These are phyloP conservation scores for Telmatherina bonti DNA, from an alignment of 2,797 vertebrate genomes.

Conservation along the genomic window DNA sequence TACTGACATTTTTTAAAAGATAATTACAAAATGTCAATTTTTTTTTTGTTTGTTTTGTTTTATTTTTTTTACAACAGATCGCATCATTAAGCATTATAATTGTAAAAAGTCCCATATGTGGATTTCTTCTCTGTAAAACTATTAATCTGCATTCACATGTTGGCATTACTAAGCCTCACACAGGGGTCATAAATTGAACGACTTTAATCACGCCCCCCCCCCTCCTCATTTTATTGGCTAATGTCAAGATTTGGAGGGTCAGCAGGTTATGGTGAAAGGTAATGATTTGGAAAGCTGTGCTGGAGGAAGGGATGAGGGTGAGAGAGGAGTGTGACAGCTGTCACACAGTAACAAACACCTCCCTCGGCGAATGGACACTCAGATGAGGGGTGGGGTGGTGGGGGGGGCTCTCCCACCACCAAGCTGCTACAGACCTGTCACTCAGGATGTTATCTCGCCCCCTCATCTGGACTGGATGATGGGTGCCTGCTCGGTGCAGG, in stretches of 20 bases:
- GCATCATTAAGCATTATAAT: too few relatives aligned
- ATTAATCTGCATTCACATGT: too few relatives aligned
- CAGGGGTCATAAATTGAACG: not conserved
- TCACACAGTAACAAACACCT: constrained; percentile 70
- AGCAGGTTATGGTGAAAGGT: constrained; percentile 54
- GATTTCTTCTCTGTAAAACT: too few relatives aligned
- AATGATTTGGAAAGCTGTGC: constrained; percentile 66
- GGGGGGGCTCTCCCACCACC: constrained; percentile 45
- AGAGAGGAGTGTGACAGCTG: constrained; percentile 68
- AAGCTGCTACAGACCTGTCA: constrained; percentile 77
- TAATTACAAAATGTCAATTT: too few relatives aligned
- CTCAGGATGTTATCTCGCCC: constrained; percentile 55
- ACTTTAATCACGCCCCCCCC: constrained; percentile 11
- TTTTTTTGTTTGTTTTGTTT: too few relatives aligned
- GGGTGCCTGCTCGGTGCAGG: constrained; percentile 36
- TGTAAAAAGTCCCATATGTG: too few relatives aligned
- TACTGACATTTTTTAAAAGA: too few relatives aligned
- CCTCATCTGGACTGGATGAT: constrained; percentile 67
- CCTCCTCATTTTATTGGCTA: constrained; percentile 22
- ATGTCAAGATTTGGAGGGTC: constrained; percentile 37
- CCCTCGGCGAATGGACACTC: constrained; percentile 59
- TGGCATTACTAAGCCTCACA: not conserved
- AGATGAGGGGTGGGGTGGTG: constrained; percentile 8
- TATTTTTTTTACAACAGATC: too few relatives aligned
- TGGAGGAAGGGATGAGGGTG: constrained; percentile 50